phyloP scores from a whole-genome alignment of 2,888 invertebrate species.

The Standfussiana lucernea region DNA sequence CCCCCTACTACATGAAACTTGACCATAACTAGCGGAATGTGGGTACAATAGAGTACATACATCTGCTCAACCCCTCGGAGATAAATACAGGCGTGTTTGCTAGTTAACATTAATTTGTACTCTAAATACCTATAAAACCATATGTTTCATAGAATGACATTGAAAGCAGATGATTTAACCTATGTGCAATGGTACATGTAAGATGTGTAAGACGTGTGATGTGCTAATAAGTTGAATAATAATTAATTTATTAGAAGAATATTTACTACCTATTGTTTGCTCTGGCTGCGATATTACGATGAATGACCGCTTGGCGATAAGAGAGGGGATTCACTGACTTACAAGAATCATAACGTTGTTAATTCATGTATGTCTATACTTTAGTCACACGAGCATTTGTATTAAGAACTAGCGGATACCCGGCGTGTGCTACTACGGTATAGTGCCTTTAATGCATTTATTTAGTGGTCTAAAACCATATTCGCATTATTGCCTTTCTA shows the following conservation, averaged over 20 bases:
- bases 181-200: not conserved
- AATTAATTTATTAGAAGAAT: slow-evolving; percentile 18
- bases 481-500: too few relatives aligned
- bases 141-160: slow-evolving; percentile 15
- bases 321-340: slow-evolving; percentile 33
- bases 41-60: not conserved
- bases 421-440: too few relatives aligned
- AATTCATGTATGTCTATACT: too few relatives aligned
- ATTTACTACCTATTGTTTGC: slow-evolving; percentile 38
- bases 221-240: too few relatives aligned
- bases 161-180: not conserved
- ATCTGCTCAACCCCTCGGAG: not conserved
- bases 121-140: slow-evolving; percentile 9
- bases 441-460: too few relatives aligned
- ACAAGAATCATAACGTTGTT: slow-evolving; percentile 3
- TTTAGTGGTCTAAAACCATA: too few relatives aligned
- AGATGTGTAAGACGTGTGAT: too few relatives aligned
- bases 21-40: not conserved
- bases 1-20: not conserved
- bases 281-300: not conserved
- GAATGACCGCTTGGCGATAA: slow-evolving; percentile 34
- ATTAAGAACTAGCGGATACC: slow-evolving; percentile 2
- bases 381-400: not conserved
- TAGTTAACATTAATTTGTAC: not conserved
- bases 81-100: not conserved